phyloP scores from a whole-genome alignment of 2,888 invertebrate species.

The Leptopilina syphax region DNA sequence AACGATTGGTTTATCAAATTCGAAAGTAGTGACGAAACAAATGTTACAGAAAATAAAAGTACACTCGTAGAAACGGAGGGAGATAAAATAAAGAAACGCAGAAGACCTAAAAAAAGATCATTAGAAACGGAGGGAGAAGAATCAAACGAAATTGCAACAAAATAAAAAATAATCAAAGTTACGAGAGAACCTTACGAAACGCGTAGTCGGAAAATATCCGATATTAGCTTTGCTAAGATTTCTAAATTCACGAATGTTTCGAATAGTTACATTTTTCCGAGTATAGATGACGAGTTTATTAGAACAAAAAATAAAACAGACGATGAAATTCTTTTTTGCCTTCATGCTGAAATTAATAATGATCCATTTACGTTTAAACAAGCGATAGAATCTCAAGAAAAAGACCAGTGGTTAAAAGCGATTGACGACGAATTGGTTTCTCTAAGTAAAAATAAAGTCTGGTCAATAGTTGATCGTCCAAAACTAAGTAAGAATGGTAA shows the following conservation, averaged over 20 bases:
- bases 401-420: conserved; percentile 4
- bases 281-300: conserved; percentile 21
- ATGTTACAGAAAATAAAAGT: neutral
- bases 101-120: conserved; percentile 7
- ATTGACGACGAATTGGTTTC: neutral
- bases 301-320: neutral
- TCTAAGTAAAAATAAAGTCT: no score
- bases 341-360: conserved; percentile 23
- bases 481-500: no score
- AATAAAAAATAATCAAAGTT: neutral
- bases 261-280: conserved; percentile 1
- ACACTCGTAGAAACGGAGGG: conserved; percentile 16
- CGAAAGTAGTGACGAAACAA: neutral
- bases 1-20: conserved; percentile 42
- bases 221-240: conserved; percentile 2
- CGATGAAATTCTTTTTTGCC: conserved; percentile 8
- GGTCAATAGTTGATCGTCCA: no score
- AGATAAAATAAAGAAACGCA: conserved; percentile 17
- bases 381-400: neutral
- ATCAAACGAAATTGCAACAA: no score
- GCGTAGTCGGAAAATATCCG: conserved; percentile 26
- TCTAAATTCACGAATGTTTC: neutral
- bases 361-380: neutral
- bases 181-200: neutral
- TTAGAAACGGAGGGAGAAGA: conserved; percentile 35